Conservation (phyloP, 2,113 vertebrate species). For the Scomber colias region DNA sequence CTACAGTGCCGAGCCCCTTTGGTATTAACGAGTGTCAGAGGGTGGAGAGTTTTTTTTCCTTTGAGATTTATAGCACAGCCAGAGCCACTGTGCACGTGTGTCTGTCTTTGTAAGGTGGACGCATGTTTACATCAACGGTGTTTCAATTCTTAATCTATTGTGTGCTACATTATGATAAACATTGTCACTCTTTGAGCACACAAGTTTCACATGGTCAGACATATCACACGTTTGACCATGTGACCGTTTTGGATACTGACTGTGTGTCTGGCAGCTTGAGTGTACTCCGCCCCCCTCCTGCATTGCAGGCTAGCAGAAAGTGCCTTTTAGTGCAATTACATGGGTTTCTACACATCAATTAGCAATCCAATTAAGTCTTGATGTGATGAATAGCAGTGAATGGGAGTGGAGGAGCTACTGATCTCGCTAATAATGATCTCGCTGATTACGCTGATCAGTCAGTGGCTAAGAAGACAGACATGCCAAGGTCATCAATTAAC, state of each 20-base stretch:
- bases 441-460: constrained; percentile 79
- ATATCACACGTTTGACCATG: constrained; percentile 36
- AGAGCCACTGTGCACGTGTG: not conserved
- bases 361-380: constrained; percentile 84
- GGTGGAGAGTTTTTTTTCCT: not conserved
- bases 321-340: constrained; percentile 85
- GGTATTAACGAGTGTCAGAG: constrained; percentile 49
- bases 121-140: not conserved
- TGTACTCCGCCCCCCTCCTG: constrained; percentile 16
- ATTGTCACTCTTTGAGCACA: not conserved
- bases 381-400: constrained; percentile 84
- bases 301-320: constrained; percentile 65
- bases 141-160: not conserved
- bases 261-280: constrained; percentile 61
- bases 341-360: constrained; percentile 87
- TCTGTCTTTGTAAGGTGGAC: not conserved
- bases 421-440: constrained; percentile 83
- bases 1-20: constrained; percentile 33
- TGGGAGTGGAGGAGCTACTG: constrained; percentile 73
- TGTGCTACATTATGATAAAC: not conserved
- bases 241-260: constrained; percentile 28
- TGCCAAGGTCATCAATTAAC: constrained; percentile 58
- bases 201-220: constrained; percentile 2
- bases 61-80: constrained; percentile 3
- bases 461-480: constrained; percentile 73